Evolutionary conservation across 2,113 vertebrate species (phyloP).

Genomic region (Hirundichthys speculiger): DNA sequence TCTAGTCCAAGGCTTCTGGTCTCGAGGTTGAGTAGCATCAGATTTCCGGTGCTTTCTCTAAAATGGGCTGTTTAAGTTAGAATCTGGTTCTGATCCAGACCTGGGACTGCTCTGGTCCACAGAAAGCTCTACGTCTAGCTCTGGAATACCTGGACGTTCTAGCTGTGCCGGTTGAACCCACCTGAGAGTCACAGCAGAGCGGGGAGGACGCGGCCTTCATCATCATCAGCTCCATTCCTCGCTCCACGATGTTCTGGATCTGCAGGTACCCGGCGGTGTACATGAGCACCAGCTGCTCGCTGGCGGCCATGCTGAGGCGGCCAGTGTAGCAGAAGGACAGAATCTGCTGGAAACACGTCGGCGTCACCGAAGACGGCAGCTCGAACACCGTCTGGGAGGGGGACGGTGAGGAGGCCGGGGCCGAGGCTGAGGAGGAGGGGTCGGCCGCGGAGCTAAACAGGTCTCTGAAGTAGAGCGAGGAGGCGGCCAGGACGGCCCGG

Average conservation of each 20-base stretch:
- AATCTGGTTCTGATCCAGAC: too few species aligned
- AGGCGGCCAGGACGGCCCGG: slow-evolving; percentile 92
- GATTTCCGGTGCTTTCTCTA: too few species aligned
- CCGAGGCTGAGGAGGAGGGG: slow-evolving; percentile 37
- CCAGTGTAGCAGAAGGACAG: slow-evolving; percentile 98
- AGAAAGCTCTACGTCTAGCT: too few species aligned
- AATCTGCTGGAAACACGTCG: slow-evolving; percentile 95
- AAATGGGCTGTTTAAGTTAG: too few species aligned
- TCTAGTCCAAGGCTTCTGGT: too few species aligned
- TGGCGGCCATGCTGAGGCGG: slow-evolving; percentile 93
- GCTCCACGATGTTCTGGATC: slow-evolving; percentile 98
- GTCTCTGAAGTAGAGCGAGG: slow-evolving; percentile 96
- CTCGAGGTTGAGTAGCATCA: too few species aligned
- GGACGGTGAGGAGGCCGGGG: slow-evolving; percentile 27
- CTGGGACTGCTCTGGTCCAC: too few species aligned
- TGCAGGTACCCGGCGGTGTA: slow-evolving; percentile 98
- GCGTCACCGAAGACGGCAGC: slow-evolving; percentile 92
- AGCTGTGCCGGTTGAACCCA: slow-evolving; percentile 10
- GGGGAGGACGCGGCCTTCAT: slow-evolving; percentile 93
- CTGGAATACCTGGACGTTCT: background rate
- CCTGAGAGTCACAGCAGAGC: slow-evolving; percentile 94
- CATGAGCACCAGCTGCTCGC: slow-evolving; percentile 98
- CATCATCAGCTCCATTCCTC: slow-evolving; percentile 96
- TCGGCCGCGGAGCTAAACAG: slow-evolving; percentile 88
- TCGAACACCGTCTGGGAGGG: slow-evolving; percentile 89